Evolutionary conservation across 1,140 invertebrate genomes (phyloP), one percentile per base, ranked within the genome.

Genomic region (Dendrolimus kikuchii): DNA sequence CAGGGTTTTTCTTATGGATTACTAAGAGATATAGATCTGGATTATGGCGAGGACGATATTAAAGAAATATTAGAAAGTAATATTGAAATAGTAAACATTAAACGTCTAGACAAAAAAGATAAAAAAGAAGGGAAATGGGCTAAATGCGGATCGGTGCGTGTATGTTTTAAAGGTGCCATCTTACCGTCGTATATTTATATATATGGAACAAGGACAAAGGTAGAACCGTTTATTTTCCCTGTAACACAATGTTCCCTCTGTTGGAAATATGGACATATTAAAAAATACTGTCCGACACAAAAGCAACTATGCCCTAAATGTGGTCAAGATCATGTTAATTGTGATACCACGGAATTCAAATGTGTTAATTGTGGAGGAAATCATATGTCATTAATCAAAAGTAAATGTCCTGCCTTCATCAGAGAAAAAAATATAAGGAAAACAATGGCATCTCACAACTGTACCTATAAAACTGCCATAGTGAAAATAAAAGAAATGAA

Each of bases 241-340:
- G 68, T 74, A 4, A 59, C 64, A 0, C 69, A 75, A 49, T 72
- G 72, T 43, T 62, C 63, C 0, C 51, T 46, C 8, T 74, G 66
- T 38, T 73, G 70, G 67, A 57, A 47, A 42, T 60, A 55, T 49
- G 67, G 64, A 4, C 65, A 73, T 41, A 46, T 51, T 0, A 8
- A 49, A 3, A 57, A 55, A 41, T 38, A 40, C 5, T 70, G 67
- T 9, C 55, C 62, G 3, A 46, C 55, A 8, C 48, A 47, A 36
- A 68, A 60, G 49, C 44, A 52, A 8, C 9, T 61, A 8, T 73
- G 70, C 40, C 70, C 67, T 9, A 73, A 70, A 56, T 73, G 67
- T 52, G 53, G 59, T 8, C 45, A 45, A 4, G 42, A 53, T 6
- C 64, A 73, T 51, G 40, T n/a, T 6, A 70, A 70, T 38, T 70